A percentile compares a stretch with the other conserved stretches of the same genome.
These are phyloP conservation scores for Drosophila carrolli DNA, from an alignment of 1,140 invertebrate genomes.

Conservation along the genomic window DNA sequence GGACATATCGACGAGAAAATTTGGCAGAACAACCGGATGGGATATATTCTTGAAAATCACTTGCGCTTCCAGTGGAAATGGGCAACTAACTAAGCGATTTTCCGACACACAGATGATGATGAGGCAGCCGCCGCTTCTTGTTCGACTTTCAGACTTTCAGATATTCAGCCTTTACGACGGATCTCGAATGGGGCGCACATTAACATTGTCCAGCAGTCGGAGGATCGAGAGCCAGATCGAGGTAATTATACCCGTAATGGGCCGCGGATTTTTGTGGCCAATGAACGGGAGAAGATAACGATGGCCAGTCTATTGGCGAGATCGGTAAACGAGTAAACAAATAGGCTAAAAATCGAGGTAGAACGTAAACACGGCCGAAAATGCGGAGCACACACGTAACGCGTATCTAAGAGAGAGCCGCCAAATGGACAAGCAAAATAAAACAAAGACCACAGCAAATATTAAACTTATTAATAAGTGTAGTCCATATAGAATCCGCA, in stretches of 20 bases:
- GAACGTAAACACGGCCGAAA: constrained; percentile 45
- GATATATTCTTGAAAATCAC: constrained; percentile 19
- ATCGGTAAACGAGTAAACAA: constrained; percentile 58
- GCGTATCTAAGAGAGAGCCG: constrained; percentile 21
- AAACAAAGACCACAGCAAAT: constrained; percentile 45
- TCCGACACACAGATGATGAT: constrained; percentile 3
- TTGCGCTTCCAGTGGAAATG: constrained; percentile 43
- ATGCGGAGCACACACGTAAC: constrained; percentile 32
- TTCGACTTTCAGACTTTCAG: background rate
- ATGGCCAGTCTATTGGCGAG: constrained; percentile 42
- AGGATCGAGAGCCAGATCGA: constrained; percentile 47
- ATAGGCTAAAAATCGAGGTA: constrained; percentile 34
- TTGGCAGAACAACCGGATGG: constrained; percentile 1
- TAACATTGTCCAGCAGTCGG: constrained; percentile 65
- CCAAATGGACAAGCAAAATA: constrained; percentile 19
- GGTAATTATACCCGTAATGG: constrained; percentile 64
- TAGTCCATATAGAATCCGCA: constrained; percentile 55
- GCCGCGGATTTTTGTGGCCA: constrained; percentile 57
- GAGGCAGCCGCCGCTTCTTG: constrained; percentile 1
- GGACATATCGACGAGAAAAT: constrained; percentile 74
- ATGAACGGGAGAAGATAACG: constrained; percentile 31
- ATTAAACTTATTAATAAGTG: constrained; percentile 79
- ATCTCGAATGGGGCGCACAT: constrained; percentile 58
- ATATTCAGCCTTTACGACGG: background rate
- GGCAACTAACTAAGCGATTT: constrained; percentile 31